Evolutionary conservation across 2,113 vertebrate genomes (phyloP), one percentile per base, ranked within the genome.

Genomic region (Shinisaurus crocodilurus): DNA sequence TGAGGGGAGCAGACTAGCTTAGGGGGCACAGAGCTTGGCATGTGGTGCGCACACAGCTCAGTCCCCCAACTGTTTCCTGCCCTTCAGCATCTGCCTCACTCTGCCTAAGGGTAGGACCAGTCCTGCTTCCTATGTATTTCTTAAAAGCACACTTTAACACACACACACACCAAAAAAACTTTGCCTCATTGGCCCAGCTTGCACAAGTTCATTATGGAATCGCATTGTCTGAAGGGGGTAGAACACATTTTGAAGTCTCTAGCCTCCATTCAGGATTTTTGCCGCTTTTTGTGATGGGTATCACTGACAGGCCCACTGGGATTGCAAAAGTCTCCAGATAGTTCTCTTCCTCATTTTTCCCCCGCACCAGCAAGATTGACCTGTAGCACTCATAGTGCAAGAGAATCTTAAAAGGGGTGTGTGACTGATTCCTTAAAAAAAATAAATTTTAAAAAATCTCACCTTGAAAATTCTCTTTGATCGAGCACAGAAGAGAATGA

Each of bases 121-220:
- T 15, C n/a, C 29, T 74, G n/a, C 70, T 74, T 74, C 34, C 70
- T 16, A 60, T 92, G 50, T 81, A 48, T 90, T 94, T 94, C 83
- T 88, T 90, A 76, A 37, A 70, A 0, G 0, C 40, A 69, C 65
- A 86, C 85, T 54, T 81, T 54, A 81, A 4, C 60, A 63, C 60
- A 63, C 60, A 63, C 60, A 63, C 60, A 63, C 60, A 60, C 0
- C 7, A 74, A 1, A 18, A 91, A 60, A 12, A 69, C 0, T 0
- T 34, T 93, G 91, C 95, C 63, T 94, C 90, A 92, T 94, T 92
- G 76, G 90, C 89, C 95, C 48, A 32, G 77, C 48, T 54, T 81
- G 32, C 16, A 48, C 48, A 18, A 79, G 25, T 48, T 48, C 23
- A 29, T 32, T 13, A 48, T 32, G 10, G 43, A 43, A 32, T 4